These are phyloP conservation scores for Cephus spinipes DNA, from an alignment of 2,888 invertebrate genomes.

Conservation along the genomic window DNA sequence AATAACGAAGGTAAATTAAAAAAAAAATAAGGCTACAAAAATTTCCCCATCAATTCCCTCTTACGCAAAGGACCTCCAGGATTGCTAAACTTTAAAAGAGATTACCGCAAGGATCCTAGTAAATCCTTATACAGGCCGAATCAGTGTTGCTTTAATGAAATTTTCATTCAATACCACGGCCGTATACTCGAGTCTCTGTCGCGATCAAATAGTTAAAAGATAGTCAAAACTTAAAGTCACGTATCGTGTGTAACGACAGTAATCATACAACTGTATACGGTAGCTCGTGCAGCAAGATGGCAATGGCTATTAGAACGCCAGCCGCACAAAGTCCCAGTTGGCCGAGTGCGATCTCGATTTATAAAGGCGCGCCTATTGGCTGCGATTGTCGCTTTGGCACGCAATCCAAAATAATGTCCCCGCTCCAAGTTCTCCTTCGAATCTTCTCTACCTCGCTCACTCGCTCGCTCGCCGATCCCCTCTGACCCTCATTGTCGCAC, in stretches of 20 bases:
- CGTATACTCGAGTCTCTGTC: not conserved
- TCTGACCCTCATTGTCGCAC: slow-evolving; percentile 13
- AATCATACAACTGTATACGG: not conserved
- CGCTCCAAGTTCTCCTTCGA: not conserved
- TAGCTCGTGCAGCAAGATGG: not conserved
- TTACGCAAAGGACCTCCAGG: not conserved
- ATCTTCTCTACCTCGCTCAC: not conserved
- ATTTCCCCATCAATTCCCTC: not conserved
- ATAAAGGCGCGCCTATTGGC: slow-evolving; percentile 20
- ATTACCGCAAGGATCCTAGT: not conserved
- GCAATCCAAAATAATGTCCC: slow-evolving; percentile 9
- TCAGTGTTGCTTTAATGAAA: not conserved
- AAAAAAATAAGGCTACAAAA: not conserved
- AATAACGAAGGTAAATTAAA: not conserved
- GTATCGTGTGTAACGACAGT: not conserved
- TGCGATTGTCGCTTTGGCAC: slow-evolving; percentile 21
- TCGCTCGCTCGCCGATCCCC: slow-evolving; percentile 9
- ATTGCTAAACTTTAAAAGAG: not conserved
- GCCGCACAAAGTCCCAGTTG: not conserved
- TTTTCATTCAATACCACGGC: not conserved
- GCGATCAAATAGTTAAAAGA: not conserved
- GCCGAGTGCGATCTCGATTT: slow-evolving; percentile 16
- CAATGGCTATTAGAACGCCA: slow-evolving; percentile 15
- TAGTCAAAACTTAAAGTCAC: not conserved
- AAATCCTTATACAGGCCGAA: not conserved